Evolutionary conservation across 2,888 invertebrate species (phyloP), one percentile per base, ranked within the genome.

Genomic region (Alviniconcha strummeri): DNA sequence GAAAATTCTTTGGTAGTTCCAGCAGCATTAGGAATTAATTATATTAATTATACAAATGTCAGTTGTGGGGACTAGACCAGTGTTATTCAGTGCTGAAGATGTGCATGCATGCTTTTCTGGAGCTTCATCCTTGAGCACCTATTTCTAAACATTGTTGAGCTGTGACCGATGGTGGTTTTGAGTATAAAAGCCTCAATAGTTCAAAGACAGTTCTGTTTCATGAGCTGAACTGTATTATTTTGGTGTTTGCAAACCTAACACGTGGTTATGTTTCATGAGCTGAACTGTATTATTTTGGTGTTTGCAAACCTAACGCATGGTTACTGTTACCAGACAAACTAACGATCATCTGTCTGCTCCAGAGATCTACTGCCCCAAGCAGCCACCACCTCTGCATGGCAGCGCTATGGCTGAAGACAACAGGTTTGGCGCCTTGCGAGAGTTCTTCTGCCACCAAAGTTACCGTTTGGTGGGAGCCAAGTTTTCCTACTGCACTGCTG

Each of bases 301-400:
- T 36, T 36, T 36, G 36, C 36, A 36, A 36, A 36, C 36, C 36
- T 36, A 36, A 36, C 36, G 36, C 36, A 36, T 36, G 36, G 36
- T 36, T 36, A 36, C 36, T 1, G 36, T 36, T 36, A 36, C 36
- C 36, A 36, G 36, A 36, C 36, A 36, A 36, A 36, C 36, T 36
- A 36, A 36, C 36, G 36, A 36, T 36, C 36, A 36, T 36, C 55
- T 71, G 19, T 83, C 64, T 79, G n/a, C 87, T 87, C n/a, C 87
- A 91, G 91, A 84, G 55, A 84, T 89, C n/a, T 82, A 82, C 55
- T 91, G 91, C 85, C 90, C 90, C 4, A 91, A 91, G 80, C 80
- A 90, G 67, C 83, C 79, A 8, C 86, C 88, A 17, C 87, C 89
- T 9, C 75, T 19, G 4, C 82, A 88, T 80, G 89, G 90, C n/a